These are phyloP conservation scores for Leptinotarsa texana DNA, from an alignment of 1,140 invertebrate species.

Conservation along the genomic window DNA sequence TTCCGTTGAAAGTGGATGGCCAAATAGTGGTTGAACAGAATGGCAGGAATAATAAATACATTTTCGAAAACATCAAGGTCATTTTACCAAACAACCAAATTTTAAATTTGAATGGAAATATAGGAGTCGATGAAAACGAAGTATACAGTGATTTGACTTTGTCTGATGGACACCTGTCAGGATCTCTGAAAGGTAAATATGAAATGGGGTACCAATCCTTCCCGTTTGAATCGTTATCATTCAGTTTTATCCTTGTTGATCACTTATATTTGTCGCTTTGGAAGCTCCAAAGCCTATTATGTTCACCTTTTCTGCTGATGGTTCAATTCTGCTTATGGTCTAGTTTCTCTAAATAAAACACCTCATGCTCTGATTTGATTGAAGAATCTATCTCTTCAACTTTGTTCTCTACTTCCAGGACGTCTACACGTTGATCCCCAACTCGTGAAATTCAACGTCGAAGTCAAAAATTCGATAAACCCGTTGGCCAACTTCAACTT, in stretches of 20 bases:
- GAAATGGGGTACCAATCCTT: too few species aligned
- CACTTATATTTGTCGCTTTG: too few species aligned
- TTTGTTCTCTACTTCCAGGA: slow-evolving; percentile 24
- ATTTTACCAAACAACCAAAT: slow-evolving; percentile 54
- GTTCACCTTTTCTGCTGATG: too few species aligned
- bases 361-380: neutral
- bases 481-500: slow-evolving; percentile 65
- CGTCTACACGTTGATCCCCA: slow-evolving; percentile 47
- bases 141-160: slow-evolving; percentile 60
- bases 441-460: slow-evolving; percentile 55
- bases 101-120: slow-evolving; percentile 58
- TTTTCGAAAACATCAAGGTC: slow-evolving; percentile 54
- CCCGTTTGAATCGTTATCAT: too few species aligned
- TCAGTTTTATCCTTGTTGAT: too few species aligned
- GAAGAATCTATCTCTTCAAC: neutral
- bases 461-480: slow-evolving; percentile 60
- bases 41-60: slow-evolving; percentile 62
- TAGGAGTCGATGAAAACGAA: slow-evolving; percentile 54
- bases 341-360: too few species aligned
- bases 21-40: slow-evolving; percentile 59
- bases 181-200: slow-evolving; percentile 55
- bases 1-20: slow-evolving; percentile 62
- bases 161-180: slow-evolving; percentile 59
- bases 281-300: too few species aligned
- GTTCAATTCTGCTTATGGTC: too few species aligned